These are phyloP conservation scores for Synanthedon formicaeformis DNA, from an alignment of 2,888 invertebrate genomes.

Conservation along the genomic window DNA sequence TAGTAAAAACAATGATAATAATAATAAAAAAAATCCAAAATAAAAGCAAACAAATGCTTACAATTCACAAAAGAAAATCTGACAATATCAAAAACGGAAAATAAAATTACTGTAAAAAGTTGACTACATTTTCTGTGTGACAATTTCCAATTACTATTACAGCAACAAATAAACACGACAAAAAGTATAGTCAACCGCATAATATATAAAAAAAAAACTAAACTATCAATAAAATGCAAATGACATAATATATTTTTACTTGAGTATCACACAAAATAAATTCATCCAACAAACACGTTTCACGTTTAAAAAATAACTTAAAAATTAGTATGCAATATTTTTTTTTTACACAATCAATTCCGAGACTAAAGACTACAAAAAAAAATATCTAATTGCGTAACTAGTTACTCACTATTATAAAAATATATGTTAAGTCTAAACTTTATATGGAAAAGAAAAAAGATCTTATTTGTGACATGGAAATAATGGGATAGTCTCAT, in stretches of 20 bases:
- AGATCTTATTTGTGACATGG: conserved; percentile 5
- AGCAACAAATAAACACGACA: conserved; percentile 11
- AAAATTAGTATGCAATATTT: background rate
- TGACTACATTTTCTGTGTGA: too few relatives aligned
- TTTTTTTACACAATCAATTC: background rate
- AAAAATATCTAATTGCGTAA: background rate
- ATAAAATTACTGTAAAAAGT: conserved; percentile 7
- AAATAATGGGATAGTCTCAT: too few relatives aligned
- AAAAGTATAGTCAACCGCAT: conserved; percentile 8
- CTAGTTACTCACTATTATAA: too few relatives aligned
- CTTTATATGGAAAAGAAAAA: background rate
- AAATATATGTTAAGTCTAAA: background rate
- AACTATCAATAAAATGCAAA: conserved; percentile 29
- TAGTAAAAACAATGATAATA: conserved; percentile 22
- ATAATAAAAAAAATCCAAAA: conserved; percentile 35
- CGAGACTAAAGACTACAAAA: background rate
- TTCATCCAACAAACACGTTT: background rate
- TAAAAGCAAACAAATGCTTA: conserved; percentile 70
- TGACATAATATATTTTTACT: conserved; percentile 11
- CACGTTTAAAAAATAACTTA: background rate
- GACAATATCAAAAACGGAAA: conserved; percentile 25
- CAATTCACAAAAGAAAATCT: conserved; percentile 62
- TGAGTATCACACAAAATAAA: conserved; percentile 36
- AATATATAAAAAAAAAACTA: conserved; percentile 13
- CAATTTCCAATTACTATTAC: background rate